phyloP scores from a whole-genome alignment of 2,113 vertebrate species.

The Oreocharis arfaki region DNA sequence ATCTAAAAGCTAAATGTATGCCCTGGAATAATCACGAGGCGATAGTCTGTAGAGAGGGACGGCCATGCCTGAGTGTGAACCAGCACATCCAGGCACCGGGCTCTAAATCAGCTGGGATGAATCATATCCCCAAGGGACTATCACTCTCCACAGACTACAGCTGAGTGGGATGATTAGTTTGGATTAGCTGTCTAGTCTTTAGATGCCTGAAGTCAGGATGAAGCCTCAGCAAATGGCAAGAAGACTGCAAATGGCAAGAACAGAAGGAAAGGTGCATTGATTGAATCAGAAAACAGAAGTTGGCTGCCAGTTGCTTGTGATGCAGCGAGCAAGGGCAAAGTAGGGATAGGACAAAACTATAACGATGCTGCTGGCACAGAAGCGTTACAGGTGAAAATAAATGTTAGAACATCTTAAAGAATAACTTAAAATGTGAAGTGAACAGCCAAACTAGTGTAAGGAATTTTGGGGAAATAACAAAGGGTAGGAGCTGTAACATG shows the following conservation, averaged over 20 bases:
- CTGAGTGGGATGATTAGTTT: background rate
- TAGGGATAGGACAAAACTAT: background rate
- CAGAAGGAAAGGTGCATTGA: background rate
- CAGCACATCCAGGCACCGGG: background rate
- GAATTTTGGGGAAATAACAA: background rate
- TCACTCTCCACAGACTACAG: background rate
- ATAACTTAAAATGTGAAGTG: background rate
- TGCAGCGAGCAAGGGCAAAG: background rate
- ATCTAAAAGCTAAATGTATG: background rate
- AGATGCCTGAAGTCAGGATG: background rate
- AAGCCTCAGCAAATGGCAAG: background rate
- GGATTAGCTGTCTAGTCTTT: background rate
- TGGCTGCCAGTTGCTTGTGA: background rate
- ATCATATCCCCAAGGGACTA: background rate
- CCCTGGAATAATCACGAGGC: background rate
- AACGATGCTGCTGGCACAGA: background rate
- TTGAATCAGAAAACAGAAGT: background rate
- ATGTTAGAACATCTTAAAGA: background rate
- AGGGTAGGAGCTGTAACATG: background rate
- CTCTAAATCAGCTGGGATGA: background rate
- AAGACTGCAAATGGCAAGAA: background rate
- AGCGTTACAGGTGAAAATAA: background rate
- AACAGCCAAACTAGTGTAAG: background rate
- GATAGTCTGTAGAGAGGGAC: background rate
- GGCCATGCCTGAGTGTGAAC: background rate